Evolutionary conservation across 1,140 invertebrate genomes (phyloP), one percentile per base, ranked within the genome.

Genomic region (Ips nitidus): DNA sequence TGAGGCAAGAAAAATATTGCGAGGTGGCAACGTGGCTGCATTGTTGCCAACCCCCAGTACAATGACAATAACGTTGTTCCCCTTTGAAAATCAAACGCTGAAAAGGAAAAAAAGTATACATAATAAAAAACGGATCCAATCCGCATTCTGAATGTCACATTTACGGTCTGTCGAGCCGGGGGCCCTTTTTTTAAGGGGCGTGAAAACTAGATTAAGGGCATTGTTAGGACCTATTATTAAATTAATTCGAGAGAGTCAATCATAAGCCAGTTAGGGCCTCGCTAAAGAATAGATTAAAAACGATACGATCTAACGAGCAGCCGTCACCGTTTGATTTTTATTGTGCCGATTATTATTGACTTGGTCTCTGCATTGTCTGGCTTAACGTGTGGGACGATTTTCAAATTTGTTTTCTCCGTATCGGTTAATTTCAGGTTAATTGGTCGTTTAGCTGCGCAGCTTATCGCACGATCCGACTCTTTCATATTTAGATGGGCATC

Each of bases 181-280:
- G 63, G 50, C 70, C 70, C 71, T 73, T 73, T 75, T 22, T 75
- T 75, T 73, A 59, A 72, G 72, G 74, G 76, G 76, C 76, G 76
- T 77, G 75, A 75, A 22, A 77, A 76, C 76, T 74, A 76, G 76
- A 76, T 77, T 76, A 77, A 67, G 72, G 72, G 67, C 57, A 77
- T 77, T 77, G 76, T 77, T 67, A 69, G 58, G 52, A 45, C 67
- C 73, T 64, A 77, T 77, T 77, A 77, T 77, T 75, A 74, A 77
- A 77, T 77, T 76, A 76, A 77, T 77, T 77, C 73, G 70, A 69
- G 70, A 68, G 69, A 75, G 74, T 75, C 75, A 77, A 74, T 76
- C 76, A 75, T 74, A 65, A 70, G 72, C 70, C 69, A 50, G 72
- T 75, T 74, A 74, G 71, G 73, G 74, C 63, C 60, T 52, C n/a